A percentile compares a stretch with the other conserved stretches of the same genome.
Conservation (phyloP, 2,797 vertebrate species). For the Syncerus caffer region DNA sequence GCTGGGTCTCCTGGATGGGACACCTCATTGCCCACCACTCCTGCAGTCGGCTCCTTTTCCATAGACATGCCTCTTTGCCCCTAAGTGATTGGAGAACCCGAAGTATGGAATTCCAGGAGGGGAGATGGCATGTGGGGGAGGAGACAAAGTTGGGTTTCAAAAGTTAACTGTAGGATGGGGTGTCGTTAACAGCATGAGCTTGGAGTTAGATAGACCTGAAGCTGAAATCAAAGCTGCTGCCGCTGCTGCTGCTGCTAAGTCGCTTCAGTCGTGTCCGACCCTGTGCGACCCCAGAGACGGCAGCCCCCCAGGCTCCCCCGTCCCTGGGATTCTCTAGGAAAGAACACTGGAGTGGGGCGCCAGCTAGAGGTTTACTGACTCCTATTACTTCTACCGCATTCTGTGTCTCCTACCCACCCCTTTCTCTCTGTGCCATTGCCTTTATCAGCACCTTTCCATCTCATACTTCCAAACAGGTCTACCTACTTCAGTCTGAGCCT, state of each 20-base stretch:
- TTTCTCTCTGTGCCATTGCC: neutral
- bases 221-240: neutral
- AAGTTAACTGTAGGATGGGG: neutral
- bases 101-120: neutral
- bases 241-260: too few species aligned
- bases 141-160: neutral
- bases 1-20: neutral
- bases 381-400: neutral
- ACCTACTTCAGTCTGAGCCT: neutral
- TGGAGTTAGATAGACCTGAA: neutral
- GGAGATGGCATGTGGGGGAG: neutral
- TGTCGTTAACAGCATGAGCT: neutral
- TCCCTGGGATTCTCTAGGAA: too few species aligned
- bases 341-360: too few species aligned
- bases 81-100: neutral
- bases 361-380: neutral
- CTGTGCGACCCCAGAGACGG: too few species aligned
- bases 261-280: accelerated
- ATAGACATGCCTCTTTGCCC: accelerated
- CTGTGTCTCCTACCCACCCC: too few species aligned
- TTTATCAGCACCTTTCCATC: neutral
- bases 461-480: neutral
- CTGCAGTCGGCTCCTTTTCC: neutral
- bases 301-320: too few species aligned
- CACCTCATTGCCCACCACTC: too few species aligned